phyloP scores from a whole-genome alignment of 37 sponge, comb jelly and placozoan genomes.

The Aplysina aerophoba region DNA sequence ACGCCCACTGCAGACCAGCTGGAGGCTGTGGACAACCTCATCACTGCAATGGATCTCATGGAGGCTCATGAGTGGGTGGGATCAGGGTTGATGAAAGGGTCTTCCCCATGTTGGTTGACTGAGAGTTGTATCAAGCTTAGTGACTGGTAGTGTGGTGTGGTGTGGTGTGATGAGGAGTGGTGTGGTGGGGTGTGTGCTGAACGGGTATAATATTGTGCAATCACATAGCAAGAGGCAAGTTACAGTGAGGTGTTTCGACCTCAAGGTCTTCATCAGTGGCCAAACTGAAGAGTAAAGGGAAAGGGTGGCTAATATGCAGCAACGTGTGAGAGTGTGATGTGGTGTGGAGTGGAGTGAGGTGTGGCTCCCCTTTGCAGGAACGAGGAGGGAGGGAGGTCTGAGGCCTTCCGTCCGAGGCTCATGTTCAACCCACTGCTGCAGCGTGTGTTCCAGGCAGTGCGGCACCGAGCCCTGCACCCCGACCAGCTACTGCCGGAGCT shows the following conservation, averaged over 20 bases:
- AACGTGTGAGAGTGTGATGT: conserved; percentile 15
- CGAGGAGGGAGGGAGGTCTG: conserved; percentile 62
- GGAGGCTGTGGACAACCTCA: conserved; percentile 73
- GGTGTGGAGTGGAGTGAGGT: too few relatives aligned
- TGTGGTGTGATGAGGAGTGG: too few relatives aligned
- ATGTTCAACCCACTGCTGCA: conserved; percentile 84
- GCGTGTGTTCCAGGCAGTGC: conserved; percentile 80
- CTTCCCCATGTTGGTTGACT: not conserved
- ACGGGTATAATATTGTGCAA: not conserved
- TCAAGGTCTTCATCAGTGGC: too few relatives aligned
- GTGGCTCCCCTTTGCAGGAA: conserved; percentile 56
- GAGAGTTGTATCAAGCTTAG: too few relatives aligned
- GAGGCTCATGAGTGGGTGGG: not conserved
- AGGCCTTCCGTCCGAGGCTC: conserved; percentile 74
- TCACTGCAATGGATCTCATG: conserved; percentile 85
- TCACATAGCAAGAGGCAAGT: too few relatives aligned
- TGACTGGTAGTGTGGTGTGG: conserved; percentile 11
- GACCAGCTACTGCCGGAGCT: conserved; percentile 66
- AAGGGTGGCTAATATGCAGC: too few relatives aligned
- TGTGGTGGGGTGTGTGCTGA: not conserved
- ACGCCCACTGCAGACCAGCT: conserved; percentile 69
- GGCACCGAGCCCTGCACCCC: conserved; percentile 72
- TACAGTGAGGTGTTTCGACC: too few relatives aligned
- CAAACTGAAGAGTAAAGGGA: too few relatives aligned
- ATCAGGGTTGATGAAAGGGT: not conserved